Evolutionary conservation across 30 jellyfish, hydroid and myxozoan species (phyloP), one percentile per base, ranked within the genome.

Genomic region (Hydractinia symbiolongicarpus): DNA sequence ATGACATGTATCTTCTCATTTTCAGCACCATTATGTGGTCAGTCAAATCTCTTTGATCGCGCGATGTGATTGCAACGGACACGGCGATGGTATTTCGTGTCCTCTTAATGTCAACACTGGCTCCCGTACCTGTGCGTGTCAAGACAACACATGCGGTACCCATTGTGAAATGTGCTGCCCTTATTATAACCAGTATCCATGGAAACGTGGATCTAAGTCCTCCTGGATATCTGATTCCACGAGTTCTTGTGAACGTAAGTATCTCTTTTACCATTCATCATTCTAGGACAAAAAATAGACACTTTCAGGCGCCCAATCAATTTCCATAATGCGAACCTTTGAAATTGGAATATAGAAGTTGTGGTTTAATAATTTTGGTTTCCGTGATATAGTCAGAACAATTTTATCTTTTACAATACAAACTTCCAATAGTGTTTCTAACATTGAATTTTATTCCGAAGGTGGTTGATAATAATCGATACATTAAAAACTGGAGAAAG

Each of bases 51-150:
- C 75, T 50, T 61, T 87, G 77, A 88, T 77, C 56, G 84, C 95
- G 21, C 86, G 82, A 5, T 93, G 98, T 66, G 94, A 93, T 79
- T 93, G 98, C 84, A 87, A 67, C 62, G 98, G 98, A 5, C 98
- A 93, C 83, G 98, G 96, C 9, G 84, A 93, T 77, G 98, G 98
- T 13, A 16, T 55, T 8, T 44, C 66, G 40, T 93, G 98, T 58
- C 98, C 98, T 6, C 64, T 83, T 6, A 85, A 93, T 72, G 58
- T 88, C 8, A n/a, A 50, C 14, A 86, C 94, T 55, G 96, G 95
- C 9, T 61, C 7, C 49, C 75, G 98, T 40, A 94, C 83, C 19
- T 93, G 98, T 80, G 85, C 54, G 16, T 93, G 98, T 76, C 66
- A 53, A 19, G 98, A 88, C 54, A 93, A 93, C 66, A 93, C 98